phyloP scores from a whole-genome alignment of 2,888 invertebrate species.

The Cheilosia urbana region DNA sequence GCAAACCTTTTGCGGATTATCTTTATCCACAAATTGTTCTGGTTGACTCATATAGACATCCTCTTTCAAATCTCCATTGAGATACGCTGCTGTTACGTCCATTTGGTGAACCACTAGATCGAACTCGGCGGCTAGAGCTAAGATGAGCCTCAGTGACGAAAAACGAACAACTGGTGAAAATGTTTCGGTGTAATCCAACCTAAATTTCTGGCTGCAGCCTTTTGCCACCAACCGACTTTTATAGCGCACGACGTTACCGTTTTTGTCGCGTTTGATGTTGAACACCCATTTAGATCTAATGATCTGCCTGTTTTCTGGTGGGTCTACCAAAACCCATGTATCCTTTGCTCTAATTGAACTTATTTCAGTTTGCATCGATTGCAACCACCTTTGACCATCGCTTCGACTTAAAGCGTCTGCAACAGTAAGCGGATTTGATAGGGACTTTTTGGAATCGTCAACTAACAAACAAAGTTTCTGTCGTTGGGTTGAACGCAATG shows the following conservation, averaged over 20 bases:
- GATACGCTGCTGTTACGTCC: neutral
- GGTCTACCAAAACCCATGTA: neutral
- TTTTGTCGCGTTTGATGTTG: neutral
- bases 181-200: too few relatives aligned
- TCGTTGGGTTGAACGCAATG: neutral
- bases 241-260: neutral
- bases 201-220: too few relatives aligned
- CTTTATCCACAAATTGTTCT: constrained; percentile 1
- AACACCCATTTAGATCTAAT: neutral
- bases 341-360: neutral
- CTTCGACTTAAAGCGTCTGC: neutral
- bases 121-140: too few relatives aligned
- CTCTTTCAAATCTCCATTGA: constrained; percentile 23
- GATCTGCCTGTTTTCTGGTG: neutral
- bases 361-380: neutral
- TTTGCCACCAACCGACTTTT: too few relatives aligned
- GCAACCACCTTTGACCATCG: neutral
- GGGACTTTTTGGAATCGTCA: neutral
- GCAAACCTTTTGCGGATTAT: constrained; percentile 38
- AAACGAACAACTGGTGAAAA: too few relatives aligned
- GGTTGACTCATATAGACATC: constrained; percentile 18
- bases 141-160: too few relatives aligned
- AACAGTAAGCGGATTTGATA: neutral
- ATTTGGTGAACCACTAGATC: neutral
- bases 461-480: neutral